A percentile compares a stretch with the other conserved stretches of the same genome.
phyloP scores from a whole-genome alignment of 2,888 invertebrate genomes.

The Apodemia mormo region DNA sequence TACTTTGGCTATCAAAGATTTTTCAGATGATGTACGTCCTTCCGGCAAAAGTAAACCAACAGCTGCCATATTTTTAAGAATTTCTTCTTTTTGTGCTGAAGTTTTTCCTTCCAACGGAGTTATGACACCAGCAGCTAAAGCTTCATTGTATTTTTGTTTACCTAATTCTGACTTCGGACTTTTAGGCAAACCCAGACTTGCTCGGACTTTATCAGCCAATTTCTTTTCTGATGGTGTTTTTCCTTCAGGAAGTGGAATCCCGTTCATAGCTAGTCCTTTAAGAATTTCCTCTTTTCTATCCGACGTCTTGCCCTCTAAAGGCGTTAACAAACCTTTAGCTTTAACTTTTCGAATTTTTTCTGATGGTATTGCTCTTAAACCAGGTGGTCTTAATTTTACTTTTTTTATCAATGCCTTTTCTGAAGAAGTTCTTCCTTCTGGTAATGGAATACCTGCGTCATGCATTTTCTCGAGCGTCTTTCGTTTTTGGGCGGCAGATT shows the following conservation, averaged over 20 bases:
- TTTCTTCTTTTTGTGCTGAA: conserved; percentile 33
- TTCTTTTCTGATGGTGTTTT: conserved; percentile 41
- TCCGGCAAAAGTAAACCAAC: conserved; percentile 32
- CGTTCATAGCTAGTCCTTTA: conserved; percentile 39
- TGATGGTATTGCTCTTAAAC: neutral
- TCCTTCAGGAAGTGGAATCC: conserved; percentile 41
- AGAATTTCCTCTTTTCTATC: conserved; percentile 41
- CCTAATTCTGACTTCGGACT: conserved; percentile 30
- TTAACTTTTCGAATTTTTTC: conserved; percentile 32
- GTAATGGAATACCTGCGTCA: conserved; percentile 40
- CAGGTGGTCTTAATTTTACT: neutral
- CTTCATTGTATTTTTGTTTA: conserved; percentile 33
- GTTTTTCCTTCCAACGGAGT: conserved; percentile 36
- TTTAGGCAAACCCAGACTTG: conserved; percentile 36
- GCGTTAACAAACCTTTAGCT: conserved; percentile 21
- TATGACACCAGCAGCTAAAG: conserved; percentile 30
- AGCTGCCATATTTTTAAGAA: conserved; percentile 31
- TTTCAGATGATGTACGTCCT: conserved; percentile 34
- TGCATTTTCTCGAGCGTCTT: conserved; percentile 45
- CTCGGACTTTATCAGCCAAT: conserved; percentile 33
- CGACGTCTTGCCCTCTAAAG: conserved; percentile 40
- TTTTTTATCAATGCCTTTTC: neutral
- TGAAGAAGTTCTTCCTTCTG: conserved; percentile 24
- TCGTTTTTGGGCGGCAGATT: conserved; percentile 41
- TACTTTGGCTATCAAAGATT: conserved; percentile 33